Conservation (phyloP, 2,888 invertebrate species). For the Erannis defoliaria region DNA sequence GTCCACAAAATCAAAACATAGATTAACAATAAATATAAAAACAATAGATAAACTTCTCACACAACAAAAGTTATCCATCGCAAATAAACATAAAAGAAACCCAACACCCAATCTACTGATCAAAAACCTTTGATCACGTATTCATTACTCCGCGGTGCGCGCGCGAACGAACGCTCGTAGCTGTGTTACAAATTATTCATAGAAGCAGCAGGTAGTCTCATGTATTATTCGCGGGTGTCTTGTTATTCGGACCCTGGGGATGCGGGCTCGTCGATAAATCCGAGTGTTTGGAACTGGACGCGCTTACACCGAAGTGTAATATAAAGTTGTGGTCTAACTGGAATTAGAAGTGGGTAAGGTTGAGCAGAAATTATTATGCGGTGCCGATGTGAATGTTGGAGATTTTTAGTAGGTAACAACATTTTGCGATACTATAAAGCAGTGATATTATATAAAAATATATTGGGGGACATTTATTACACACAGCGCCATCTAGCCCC, state of each 20-base stretch:
- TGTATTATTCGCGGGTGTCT: conserved; percentile 46
- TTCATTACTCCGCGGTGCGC: conserved; percentile 42
- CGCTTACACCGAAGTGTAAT: conserved; percentile 30
- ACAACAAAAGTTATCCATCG: not conserved
- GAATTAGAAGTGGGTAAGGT: too few relatives aligned
- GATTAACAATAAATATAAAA: not conserved
- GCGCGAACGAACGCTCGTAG: conserved; percentile 26
- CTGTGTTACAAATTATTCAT: conserved; percentile 42
- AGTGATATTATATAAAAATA: too few relatives aligned
- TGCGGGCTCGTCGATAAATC: conserved; percentile 36
- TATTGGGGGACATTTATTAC: too few relatives aligned
- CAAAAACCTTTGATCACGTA: conserved; percentile 44
- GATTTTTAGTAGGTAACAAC: too few relatives aligned
- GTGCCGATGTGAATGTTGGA: too few relatives aligned
- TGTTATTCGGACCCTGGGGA: conserved; percentile 43
- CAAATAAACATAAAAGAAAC: conserved; percentile 11
- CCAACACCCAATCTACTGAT: conserved; percentile 25
- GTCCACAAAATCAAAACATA: not conserved
- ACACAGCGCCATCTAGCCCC: too few relatives aligned
- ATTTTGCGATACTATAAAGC: too few relatives aligned
- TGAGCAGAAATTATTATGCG: too few relatives aligned
- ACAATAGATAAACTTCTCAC: not conserved
- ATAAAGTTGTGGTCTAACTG: too few relatives aligned
- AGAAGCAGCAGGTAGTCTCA: conserved; percentile 43
- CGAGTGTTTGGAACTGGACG: conserved; percentile 15